phyloP scores from a whole-genome alignment of 1,140 invertebrate genomes.

The Tenebrio molitor region DNA sequence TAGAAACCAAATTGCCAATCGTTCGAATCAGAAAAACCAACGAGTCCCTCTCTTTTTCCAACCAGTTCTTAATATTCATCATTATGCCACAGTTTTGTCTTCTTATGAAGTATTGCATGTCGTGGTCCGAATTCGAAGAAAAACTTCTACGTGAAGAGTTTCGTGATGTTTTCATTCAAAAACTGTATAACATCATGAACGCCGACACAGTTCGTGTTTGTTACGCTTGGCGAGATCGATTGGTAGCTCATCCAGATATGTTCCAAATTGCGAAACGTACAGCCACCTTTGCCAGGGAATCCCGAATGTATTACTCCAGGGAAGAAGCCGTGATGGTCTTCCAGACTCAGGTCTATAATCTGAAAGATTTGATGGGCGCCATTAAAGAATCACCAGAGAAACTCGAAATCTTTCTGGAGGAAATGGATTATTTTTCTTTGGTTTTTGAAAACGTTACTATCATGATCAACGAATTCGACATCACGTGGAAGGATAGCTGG shows the following conservation, averaged over 20 bases:
- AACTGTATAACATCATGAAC: constrained; percentile 73
- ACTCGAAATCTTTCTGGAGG: constrained; percentile 35
- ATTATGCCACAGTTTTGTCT: not conserved
- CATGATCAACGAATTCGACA: constrained; percentile 4
- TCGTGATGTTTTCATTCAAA: constrained; percentile 74
- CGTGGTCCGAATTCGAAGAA: constrained; percentile 19
- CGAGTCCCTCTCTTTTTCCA: no score
- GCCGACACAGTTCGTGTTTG: constrained; percentile 73
- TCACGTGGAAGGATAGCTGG: constrained; percentile 22
- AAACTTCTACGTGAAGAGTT: constrained; percentile 65
- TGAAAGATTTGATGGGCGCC: constrained; percentile 71
- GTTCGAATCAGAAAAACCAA: constrained; percentile 60
- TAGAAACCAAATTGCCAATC: constrained; percentile 57
- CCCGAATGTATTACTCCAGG: constrained; percentile 67
- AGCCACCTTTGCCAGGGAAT: constrained; percentile 71
- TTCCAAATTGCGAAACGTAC: constrained; percentile 75
- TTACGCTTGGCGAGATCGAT: constrained; percentile 72
- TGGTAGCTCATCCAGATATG: constrained; percentile 66
- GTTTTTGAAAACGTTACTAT: constrained; percentile 70
- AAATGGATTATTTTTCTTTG: constrained; percentile 6
- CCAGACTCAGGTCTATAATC: constrained; percentile 76
- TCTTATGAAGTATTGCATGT: not conserved
- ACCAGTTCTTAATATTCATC: constrained; percentile 68
- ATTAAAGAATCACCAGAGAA: constrained; percentile 51
- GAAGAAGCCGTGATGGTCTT: constrained; percentile 78